phyloP scores from a whole-genome alignment of 2,888 invertebrate genomes.

The Cylindroiulus punctatus region DNA sequence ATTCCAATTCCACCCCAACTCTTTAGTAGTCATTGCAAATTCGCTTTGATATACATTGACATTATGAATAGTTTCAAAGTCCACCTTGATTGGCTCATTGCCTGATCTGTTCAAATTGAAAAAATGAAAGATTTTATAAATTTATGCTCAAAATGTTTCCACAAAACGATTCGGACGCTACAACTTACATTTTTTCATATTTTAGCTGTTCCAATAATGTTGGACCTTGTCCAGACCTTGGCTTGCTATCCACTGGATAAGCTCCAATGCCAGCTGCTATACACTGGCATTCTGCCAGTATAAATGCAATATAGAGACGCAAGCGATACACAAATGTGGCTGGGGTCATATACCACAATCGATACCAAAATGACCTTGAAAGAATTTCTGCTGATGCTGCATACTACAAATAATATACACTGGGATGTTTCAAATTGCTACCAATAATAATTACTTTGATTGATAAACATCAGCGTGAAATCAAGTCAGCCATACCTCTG shows the following conservation, averaged over 20 bases:
- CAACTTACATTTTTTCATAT: neutral
- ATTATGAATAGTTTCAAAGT: too few species aligned
- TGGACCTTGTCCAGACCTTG: conserved; percentile 80
- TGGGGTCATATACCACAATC: conserved; percentile 85
- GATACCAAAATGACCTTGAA: conserved; percentile 77
- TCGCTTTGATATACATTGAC: too few species aligned
- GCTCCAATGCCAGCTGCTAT: conserved; percentile 92
- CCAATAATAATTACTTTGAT: too few species aligned
- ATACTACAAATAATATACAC: conserved; percentile 83
- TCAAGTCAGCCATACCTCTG: conserved; percentile 57
- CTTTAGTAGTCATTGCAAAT: too few species aligned
- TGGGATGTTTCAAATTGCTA: too few species aligned
- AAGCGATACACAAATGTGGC: conserved; percentile 88
- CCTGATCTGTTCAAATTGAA: too few species aligned
- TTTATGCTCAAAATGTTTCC: too few species aligned
- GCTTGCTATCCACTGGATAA: conserved; percentile 79
- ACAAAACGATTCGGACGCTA: too few species aligned
- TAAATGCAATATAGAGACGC: conserved; percentile 89
- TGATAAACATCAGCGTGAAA: too few species aligned
- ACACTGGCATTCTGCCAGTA: conserved; percentile 91
- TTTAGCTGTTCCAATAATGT: neutral
- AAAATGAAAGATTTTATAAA: too few species aligned
- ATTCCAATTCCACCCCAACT: too few species aligned
- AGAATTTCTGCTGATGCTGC: conserved; percentile 80
- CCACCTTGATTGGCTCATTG: too few species aligned